Percentiles rank a stretch among this genome's conserved stretches.
These are phyloP conservation scores for Myocastor coypus DNA, from an alignment of 2,113 vertebrate species.

Conservation along the genomic window DNA sequence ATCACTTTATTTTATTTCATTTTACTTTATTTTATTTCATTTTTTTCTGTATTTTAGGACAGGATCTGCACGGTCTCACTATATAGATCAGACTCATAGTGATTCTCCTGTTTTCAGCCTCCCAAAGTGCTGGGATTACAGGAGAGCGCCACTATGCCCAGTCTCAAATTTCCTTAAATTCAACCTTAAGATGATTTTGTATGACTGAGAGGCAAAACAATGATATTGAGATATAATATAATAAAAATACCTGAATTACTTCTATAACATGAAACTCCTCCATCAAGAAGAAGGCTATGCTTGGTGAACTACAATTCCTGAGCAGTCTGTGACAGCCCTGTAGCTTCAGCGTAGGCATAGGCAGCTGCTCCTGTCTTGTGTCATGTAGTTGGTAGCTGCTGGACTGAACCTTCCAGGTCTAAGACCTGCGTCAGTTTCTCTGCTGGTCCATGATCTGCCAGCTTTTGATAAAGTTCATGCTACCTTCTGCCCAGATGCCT, in stretches of 20 bases:
- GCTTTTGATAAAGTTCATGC: not conserved
- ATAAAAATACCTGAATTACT: not conserved
- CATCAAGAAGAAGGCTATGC: not conserved
- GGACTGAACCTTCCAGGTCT: not conserved
- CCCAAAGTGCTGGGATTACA: no score
- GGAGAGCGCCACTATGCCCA: no score
- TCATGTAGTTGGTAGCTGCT: not conserved
- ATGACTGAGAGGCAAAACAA: not conserved
- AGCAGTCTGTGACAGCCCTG: not conserved
- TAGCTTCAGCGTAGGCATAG: not conserved
- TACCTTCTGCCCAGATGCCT: not conserved
- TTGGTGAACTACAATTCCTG: not conserved
- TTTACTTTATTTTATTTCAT: no score
- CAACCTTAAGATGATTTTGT: not conserved
- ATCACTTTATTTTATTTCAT: no score
- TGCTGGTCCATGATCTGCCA: not conserved
- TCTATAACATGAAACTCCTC: not conserved
- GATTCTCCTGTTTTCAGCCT: no score
- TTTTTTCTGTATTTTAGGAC: no score
- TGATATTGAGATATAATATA: not conserved
- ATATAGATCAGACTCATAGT: no score
- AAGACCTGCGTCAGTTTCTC: not conserved
- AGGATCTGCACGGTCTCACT: no score
- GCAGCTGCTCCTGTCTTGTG: not conserved
- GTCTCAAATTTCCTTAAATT: not conserved